phyloP scores from a whole-genome alignment of 1,140 invertebrate species.

The Plutomurus gul region DNA sequence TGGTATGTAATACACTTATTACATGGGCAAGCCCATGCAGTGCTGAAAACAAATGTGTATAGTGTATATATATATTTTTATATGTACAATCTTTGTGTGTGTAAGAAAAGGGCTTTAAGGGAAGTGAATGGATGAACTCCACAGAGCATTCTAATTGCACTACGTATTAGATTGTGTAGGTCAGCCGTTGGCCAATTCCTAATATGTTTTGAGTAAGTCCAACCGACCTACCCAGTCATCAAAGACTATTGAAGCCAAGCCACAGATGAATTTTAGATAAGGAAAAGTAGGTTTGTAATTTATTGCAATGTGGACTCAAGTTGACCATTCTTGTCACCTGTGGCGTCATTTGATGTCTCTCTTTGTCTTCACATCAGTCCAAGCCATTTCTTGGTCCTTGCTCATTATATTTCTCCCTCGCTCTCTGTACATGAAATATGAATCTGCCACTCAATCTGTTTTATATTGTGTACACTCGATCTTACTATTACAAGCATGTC shows the following conservation, averaged over 20 bases:
- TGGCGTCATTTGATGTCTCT: slow-evolving; percentile 6
- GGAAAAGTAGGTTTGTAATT: slow-evolving; percentile 2
- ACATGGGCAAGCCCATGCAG: no score
- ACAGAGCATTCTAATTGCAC: background rate
- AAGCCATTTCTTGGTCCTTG: background rate
- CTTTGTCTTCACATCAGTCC: background rate
- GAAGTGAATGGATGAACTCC: background rate
- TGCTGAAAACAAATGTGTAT: no score
- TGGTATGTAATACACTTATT: no score
- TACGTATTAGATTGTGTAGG: background rate
- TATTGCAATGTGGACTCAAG: background rate
- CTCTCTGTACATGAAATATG: background rate
- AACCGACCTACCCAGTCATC: background rate
- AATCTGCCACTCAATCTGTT: background rate
- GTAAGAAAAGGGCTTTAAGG: background rate
- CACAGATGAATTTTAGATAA: background rate
- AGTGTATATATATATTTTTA: no score
- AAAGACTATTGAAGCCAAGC: background rate
- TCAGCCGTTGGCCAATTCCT: background rate
- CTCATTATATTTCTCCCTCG: background rate
- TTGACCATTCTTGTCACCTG: slow-evolving; percentile 16
- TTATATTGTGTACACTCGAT: background rate
- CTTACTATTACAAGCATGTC: background rate
- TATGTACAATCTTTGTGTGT: background rate
- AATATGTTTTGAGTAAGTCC: background rate